Evolutionary conservation across 1,140 invertebrate species (phyloP).

Genomic region (Heliconius melpomene): DNA sequence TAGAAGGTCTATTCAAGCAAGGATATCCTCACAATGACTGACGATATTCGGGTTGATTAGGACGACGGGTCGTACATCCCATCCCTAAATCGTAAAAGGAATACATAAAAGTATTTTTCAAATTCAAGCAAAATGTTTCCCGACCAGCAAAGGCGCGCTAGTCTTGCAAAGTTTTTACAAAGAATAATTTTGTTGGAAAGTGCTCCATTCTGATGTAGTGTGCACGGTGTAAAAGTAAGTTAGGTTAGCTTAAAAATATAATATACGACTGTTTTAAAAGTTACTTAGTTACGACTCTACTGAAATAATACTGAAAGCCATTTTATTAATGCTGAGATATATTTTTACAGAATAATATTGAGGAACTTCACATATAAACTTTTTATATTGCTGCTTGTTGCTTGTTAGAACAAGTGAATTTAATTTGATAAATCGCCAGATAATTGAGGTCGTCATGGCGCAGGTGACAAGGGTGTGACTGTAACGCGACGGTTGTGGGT

Average conservation of each 20-base stretch:
- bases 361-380: too few relatives aligned
- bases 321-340: too few relatives aligned
- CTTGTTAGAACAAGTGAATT: too few relatives aligned
- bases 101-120: conserved; percentile 26
- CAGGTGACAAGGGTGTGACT: too few relatives aligned
- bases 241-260: background rate
- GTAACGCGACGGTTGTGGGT: too few relatives aligned
- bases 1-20: conserved; percentile 1
- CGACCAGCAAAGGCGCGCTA: background rate
- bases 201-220: background rate
- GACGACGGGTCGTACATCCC: conserved; percentile 14
- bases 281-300: too few relatives aligned
- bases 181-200: conserved; percentile 16
- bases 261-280: background rate
- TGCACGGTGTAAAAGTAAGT: background rate
- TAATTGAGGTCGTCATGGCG: too few relatives aligned
- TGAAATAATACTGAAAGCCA: too few relatives aligned
- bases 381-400: too few relatives aligned
- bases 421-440: too few relatives aligned
- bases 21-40: conserved; percentile 16
- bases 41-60: conserved; percentile 19
- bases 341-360: too few relatives aligned
- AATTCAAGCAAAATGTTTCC: conserved; percentile 14
- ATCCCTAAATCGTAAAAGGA: conserved; percentile 24
- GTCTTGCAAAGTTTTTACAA: conserved; percentile 11